These are phyloP conservation scores for Ascidia mentula DNA, from an alignment of 23 tunicate species.

Conservation along the genomic window DNA sequence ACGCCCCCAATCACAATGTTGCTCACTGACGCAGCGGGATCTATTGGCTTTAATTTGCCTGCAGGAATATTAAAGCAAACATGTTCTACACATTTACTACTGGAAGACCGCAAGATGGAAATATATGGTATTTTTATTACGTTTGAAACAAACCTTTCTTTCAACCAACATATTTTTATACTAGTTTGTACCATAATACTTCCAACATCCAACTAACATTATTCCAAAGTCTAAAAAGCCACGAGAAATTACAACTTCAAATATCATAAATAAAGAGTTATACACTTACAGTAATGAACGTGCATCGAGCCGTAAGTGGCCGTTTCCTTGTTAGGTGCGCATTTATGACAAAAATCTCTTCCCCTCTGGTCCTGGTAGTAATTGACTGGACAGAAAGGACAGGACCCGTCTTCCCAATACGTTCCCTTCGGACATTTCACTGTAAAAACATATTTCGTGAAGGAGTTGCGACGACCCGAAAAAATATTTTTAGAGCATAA, in stretches of 20 bases:
- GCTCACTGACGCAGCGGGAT: background rate
- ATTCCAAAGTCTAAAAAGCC: too few relatives aligned
- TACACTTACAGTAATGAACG: slow-evolving; percentile 62
- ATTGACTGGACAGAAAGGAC: slow-evolving; percentile 77
- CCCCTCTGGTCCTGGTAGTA: slow-evolving; percentile 58
- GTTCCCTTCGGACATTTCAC: slow-evolving; percentile 79
- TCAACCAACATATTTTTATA: too few relatives aligned
- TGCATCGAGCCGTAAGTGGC: slow-evolving; percentile 46
- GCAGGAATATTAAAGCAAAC: too few relatives aligned
- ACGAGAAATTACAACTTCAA: too few relatives aligned
- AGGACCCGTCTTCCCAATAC: slow-evolving; percentile 34
- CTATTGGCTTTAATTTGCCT: background rate
- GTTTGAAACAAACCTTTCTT: too few relatives aligned
- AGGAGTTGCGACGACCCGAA: background rate
- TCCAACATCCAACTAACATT: too few relatives aligned
- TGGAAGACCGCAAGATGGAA: too few relatives aligned
- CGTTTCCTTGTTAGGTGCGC: slow-evolving; percentile 53
- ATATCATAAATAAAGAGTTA: too few relatives aligned
- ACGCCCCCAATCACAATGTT: background rate
- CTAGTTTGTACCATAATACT: too few relatives aligned
- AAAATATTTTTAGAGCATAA: background rate
- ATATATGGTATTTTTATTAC: too few relatives aligned
- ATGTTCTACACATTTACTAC: too few relatives aligned
- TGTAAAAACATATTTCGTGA: background rate
- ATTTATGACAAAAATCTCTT: slow-evolving; percentile 29